These are phyloP conservation scores for Bugula neritina DNA, from an alignment of 2,888 invertebrate genomes.

Conservation along the genomic window DNA sequence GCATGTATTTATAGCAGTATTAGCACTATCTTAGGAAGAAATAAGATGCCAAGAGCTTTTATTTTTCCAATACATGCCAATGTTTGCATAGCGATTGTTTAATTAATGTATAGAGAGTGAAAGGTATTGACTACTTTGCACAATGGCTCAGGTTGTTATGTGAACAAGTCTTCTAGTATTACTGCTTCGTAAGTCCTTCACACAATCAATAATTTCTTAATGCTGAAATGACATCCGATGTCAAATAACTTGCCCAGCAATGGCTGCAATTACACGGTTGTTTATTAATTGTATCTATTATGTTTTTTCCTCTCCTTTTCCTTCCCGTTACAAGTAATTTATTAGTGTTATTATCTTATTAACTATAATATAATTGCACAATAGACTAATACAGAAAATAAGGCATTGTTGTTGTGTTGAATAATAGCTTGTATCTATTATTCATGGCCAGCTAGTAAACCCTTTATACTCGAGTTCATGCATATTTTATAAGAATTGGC, in stretches of 20 bases:
- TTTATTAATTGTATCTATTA: neutral
- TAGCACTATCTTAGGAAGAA: too few relatives aligned
- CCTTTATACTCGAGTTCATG: constrained; percentile 21
- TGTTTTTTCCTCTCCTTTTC: neutral
- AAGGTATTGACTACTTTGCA: constrained; percentile 2
- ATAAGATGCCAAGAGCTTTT: neutral
- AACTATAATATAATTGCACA: neutral
- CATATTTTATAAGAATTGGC: constrained; percentile 26
- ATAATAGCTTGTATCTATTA: constrained; percentile 2
- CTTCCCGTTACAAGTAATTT: too few relatives aligned
- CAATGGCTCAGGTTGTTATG: neutral
- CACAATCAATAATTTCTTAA: constrained; percentile 13
- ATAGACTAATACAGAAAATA: neutral
- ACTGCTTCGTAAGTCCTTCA: neutral
- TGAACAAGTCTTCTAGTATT: neutral
- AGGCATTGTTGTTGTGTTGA: neutral
- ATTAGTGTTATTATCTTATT: neutral
- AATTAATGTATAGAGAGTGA: constrained; percentile 16
- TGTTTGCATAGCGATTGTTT: constrained; percentile 21
- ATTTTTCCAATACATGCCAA: constrained; percentile 2
- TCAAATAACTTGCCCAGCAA: neutral
- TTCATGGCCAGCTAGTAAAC: neutral
- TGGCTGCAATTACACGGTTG: neutral
- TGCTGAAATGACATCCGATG: neutral
- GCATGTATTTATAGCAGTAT: too few relatives aligned